Base-by-base conservation (phyloP, 2,797 vertebrate genomes). In the Peromyscus eremicus region DNA sequence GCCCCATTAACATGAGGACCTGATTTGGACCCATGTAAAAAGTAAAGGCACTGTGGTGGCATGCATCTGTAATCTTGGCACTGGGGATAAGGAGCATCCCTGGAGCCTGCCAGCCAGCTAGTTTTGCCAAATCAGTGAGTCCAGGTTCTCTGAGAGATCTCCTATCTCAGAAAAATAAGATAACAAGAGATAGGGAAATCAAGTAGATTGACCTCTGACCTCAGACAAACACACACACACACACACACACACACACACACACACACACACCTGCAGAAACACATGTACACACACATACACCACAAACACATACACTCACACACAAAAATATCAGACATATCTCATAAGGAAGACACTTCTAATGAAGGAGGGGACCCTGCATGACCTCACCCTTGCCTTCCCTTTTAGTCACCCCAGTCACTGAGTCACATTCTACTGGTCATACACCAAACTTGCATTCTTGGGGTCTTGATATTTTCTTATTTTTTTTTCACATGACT, bases 381-480 rank as follows among this genome's bases (percentile, higher is more conserved):
- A 0, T 8, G 19, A 4, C 32, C 32, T 37, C 11, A 6, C 19
- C 13, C 12, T 88, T 40, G 17, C 5, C 23, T 88, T 75, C 76
- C 29, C 9, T 82, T 70, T 34, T 7, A 43, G 0, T 9, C 0
- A 46, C 14, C 4, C 1, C 14, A 52, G 27, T 14, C 19, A 1
- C 16, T 25, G 62, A 27, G 8, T 80, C 27, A 55, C 17, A n/a
- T n/a, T 14, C 27, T 0, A 29, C 19, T 13, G 2, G 11, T 55
- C 85, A 62, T 17, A 46, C 2, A 10, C 11, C 37, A 73, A 37
- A 57, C 6, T 57, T 13, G 10, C 9, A 40, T 29, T 43, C 11
- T 68, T 25, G 6, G 25, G 19, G 19, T 5, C n/a, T 43, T 75
- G 23, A 40, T 0, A 2, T 90, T n/a, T 80, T 4, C 52, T 92